Conservation (phyloP, 1,140 invertebrate genomes). For the Solenopsis fugax region DNA sequence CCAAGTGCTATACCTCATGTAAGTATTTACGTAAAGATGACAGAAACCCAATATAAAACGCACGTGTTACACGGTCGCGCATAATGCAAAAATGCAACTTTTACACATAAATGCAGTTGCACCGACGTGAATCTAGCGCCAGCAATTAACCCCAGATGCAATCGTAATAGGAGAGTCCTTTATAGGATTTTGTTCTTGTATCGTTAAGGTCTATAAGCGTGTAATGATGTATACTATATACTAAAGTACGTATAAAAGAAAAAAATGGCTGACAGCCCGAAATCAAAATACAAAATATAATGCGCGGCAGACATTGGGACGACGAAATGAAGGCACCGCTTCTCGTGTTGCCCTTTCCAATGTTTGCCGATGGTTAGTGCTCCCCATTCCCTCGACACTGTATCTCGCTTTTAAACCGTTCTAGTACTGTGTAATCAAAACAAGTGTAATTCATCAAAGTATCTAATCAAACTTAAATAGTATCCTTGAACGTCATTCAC, state of each 20-base stretch:
- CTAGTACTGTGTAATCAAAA: constrained; percentile 47
- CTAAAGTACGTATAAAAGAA: constrained; percentile 58
- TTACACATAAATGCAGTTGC: constrained; percentile 5
- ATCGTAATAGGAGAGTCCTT: constrained; percentile 29
- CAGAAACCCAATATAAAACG: background rate
- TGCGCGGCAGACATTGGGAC: constrained; percentile 69
- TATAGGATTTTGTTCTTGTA: constrained; percentile 29
- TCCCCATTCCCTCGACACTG: constrained; percentile 25
- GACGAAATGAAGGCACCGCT: constrained; percentile 37
- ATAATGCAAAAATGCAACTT: constrained; percentile 27
- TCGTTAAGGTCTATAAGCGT: constrained; percentile 58
- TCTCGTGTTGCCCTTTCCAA: constrained; percentile 67
- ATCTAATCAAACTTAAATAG: constrained; percentile 43
- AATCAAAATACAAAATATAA: constrained; percentile 80
- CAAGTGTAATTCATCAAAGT: constrained; percentile 51
- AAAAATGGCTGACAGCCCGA: constrained; percentile 78
- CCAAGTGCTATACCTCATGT: constrained; percentile 63
- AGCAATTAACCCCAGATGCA: constrained; percentile 9
- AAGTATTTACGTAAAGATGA: constrained; percentile 53
- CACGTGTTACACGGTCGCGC: background rate
- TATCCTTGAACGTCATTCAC: constrained; percentile 13
- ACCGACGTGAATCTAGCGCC: constrained; percentile 12
- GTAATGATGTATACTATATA: constrained; percentile 59
- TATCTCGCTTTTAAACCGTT: constrained; percentile 26
- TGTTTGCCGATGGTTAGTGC: constrained; percentile 73